These are phyloP conservation scores for Caenorhabditis tropicalis DNA, from an alignment of 1,140 invertebrate genomes.

Conservation along the genomic window DNA sequence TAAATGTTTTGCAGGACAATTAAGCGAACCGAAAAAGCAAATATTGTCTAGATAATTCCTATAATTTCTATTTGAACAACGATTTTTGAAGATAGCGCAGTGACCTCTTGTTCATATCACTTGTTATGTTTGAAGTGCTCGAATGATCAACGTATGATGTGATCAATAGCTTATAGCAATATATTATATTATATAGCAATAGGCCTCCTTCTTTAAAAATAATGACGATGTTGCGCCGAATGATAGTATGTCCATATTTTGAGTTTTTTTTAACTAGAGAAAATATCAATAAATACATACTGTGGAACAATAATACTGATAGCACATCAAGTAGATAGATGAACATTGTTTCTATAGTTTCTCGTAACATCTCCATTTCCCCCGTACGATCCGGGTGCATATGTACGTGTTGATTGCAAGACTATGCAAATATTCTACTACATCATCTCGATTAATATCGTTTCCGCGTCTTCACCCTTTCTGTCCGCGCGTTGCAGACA, in stretches of 20 bases:
- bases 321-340: neutral
- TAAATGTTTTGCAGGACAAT: neutral
- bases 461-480: neutral
- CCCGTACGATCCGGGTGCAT: conserved; percentile 12
- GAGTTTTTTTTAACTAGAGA: too few relatives aligned
- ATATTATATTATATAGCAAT: too few relatives aligned
- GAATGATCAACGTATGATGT: too few relatives aligned
- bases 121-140: too few relatives aligned
- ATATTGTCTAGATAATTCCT: neutral
- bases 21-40: neutral
- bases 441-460: neutral
- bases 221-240: too few relatives aligned
- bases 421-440: neutral
- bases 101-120: too few relatives aligned
- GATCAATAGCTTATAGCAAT: too few relatives aligned
- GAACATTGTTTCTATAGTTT: neutral
- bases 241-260: too few relatives aligned
- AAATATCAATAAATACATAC: neutral
- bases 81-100: neutral
- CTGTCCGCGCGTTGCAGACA: conserved; percentile 13
- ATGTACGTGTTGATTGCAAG: conserved; percentile 17
- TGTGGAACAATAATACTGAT: neutral
- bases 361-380: neutral
- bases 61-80: neutral
- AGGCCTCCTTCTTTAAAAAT: too few relatives aligned